phyloP scores from a whole-genome alignment of 30 jellyfish, hydroid and myxozoan species.

The Aurelia sp. region DNA sequence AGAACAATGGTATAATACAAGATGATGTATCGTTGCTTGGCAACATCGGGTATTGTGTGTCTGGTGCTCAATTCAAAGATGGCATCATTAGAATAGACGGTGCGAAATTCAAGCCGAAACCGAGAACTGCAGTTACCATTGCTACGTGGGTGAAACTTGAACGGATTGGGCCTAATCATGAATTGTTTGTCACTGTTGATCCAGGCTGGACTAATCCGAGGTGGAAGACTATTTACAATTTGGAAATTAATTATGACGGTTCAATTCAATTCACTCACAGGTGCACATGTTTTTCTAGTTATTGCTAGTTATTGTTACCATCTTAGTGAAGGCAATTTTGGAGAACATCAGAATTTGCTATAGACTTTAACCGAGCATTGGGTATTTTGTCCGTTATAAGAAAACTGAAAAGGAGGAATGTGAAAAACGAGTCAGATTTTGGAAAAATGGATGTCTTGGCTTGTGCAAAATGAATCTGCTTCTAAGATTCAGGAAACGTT shows the following conservation, averaged over 20 bases:
- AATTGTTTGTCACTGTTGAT: conserved; percentile 91
- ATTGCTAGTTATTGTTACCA: no score
- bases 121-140: conserved; percentile 81
- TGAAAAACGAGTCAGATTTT: no score
- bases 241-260: conserved; percentile 82
- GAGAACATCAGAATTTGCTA: no score
- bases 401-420: no score
- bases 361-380: no score
- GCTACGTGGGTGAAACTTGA: conserved; percentile 96
- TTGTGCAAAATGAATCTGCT: no score
- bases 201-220: conserved; percentile 97
- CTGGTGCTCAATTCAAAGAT: conserved; percentile 75
- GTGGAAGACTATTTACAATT: conserved; percentile 81
- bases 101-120: conserved; percentile 81
- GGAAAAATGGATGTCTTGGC: no score
- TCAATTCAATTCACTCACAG: conserved; percentile 92
- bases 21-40: conserved; percentile 66
- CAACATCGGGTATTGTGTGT: conserved; percentile 71
- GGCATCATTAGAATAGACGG: conserved; percentile 84
- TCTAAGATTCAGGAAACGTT: no score
- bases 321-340: no score
- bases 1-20: conserved; percentile 73
- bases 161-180: conserved; percentile 88
- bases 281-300: not conserved
- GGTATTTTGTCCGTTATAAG: no score